Base-by-base conservation (phyloP, 2,113 vertebrate genomes). In the Syngnathus scovelli region DNA sequence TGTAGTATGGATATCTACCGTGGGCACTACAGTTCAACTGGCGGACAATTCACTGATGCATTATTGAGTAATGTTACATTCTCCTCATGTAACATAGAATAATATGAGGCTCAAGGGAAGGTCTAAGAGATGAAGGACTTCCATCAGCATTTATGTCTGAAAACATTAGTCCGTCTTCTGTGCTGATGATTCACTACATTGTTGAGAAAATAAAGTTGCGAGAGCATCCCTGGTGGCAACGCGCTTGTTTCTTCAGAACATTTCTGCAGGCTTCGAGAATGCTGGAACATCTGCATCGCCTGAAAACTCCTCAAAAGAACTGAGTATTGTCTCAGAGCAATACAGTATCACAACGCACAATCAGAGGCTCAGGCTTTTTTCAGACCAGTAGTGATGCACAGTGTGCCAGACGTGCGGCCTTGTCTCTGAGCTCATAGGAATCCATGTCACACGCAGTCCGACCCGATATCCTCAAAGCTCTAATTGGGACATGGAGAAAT, bases 401-500 rank as follows among this genome's bases (percentile, higher is more conserved):
- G 62, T 23, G 69, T 46, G 27, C 27, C 27, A 33, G 27, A 33
- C 27, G 27, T 33, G 49, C 38, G 69, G 70, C 64, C 81, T 63
- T 71, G 68, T 48, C 66, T 83, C 68, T 51, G 66, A 76, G 81
- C 81, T 64, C 68, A 60, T 72, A 62, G 70, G 65, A 81, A 72
- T 84, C 68, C 84, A 81, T 77, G 81, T 85, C 84, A 84, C 83
- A 79, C 71, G 66, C 72, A 71, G 79, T 66, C 68, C 75, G 85
- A 76, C 70, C 54, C 39, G 55, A 60, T 68, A 81, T 81, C 76
- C 82, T 84, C 70, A 15, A 5, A 83, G 85, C 79, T 74, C 81
- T 89, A 85, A 91, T 88, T 88, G 81, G 82, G 78, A 90, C 78
- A 72, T 4, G 39, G 68, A 74, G 70, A 88, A 84, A 85, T 83